Conservation (phyloP, 2,888 invertebrate genomes). For the Heliconius cydno region DNA sequence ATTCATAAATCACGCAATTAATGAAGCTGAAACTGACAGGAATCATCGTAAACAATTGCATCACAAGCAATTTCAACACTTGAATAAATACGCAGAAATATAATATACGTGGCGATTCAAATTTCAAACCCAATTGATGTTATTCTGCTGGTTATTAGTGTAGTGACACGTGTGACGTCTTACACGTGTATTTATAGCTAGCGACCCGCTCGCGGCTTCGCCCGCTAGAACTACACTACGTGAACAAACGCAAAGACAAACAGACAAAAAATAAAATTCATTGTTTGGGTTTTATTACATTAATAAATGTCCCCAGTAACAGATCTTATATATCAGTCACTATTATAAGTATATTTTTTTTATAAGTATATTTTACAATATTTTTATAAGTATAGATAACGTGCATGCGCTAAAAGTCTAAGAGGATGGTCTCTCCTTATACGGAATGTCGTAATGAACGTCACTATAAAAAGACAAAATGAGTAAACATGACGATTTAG, state of each 20-base stretch:
- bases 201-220: too few relatives aligned
- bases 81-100: conserved; percentile 29
- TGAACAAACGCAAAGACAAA: too few relatives aligned
- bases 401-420: not conserved
- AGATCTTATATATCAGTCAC: too few relatives aligned
- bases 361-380: too few relatives aligned
- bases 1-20: conserved; percentile 25
- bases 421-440: not conserved
- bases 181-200: too few relatives aligned
- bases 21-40: conserved; percentile 16
- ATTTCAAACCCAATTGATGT: conserved; percentile 28
- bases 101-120: conserved; percentile 27
- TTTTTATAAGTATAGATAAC: not conserved
- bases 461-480: not conserved
- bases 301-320: too few relatives aligned
- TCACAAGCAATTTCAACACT: conserved; percentile 34
- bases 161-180: conserved; percentile 5
- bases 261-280: too few relatives aligned
- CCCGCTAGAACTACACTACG: too few relatives aligned
- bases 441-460: not conserved
- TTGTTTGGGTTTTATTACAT: too few relatives aligned
- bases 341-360: too few relatives aligned
- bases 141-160: conserved; percentile 5
- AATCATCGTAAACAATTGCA: conserved; percentile 32
- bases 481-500: not conserved